Conservation (phyloP, 2,113 vertebrate genomes). For the Thinocorus orbignyianus region DNA sequence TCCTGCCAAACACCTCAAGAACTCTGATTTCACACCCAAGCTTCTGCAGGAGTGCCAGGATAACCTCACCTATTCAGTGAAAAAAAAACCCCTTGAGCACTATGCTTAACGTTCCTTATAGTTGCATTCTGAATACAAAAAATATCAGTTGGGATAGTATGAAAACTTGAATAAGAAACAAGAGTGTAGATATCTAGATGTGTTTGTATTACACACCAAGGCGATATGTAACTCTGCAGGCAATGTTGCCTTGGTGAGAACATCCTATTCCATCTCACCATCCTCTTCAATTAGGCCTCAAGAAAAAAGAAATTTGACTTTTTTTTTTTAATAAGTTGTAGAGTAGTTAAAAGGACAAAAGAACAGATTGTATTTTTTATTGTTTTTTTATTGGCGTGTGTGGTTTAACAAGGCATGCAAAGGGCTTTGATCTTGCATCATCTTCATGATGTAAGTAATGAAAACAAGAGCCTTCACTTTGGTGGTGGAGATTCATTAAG, state of each 20-base stretch:
- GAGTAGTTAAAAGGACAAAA: not conserved
- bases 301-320: not conserved
- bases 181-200: not conserved
- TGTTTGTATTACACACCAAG: not conserved
- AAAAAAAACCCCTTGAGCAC: not conserved
- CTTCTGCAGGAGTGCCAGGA: not conserved
- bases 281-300: not conserved
- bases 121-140: not conserved
- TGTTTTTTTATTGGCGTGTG: not conserved
- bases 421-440: not conserved
- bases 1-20: slow-evolving; percentile 44
- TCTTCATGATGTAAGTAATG: not conserved
- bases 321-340: not conserved
- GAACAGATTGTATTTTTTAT: not conserved
- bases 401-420: not conserved
- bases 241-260: not conserved
- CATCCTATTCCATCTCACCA: not conserved
- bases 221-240: not conserved
- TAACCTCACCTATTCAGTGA: not conserved
- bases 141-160: not conserved
- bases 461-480: not conserved
- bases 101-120: not conserved
- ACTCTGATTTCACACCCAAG: slow-evolving; percentile 32
- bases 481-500: not conserved
- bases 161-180: not conserved